Evolutionary conservation across 2,797 vertebrate genomes (phyloP).

Genomic region (Babyrousa celebensis): DNA sequence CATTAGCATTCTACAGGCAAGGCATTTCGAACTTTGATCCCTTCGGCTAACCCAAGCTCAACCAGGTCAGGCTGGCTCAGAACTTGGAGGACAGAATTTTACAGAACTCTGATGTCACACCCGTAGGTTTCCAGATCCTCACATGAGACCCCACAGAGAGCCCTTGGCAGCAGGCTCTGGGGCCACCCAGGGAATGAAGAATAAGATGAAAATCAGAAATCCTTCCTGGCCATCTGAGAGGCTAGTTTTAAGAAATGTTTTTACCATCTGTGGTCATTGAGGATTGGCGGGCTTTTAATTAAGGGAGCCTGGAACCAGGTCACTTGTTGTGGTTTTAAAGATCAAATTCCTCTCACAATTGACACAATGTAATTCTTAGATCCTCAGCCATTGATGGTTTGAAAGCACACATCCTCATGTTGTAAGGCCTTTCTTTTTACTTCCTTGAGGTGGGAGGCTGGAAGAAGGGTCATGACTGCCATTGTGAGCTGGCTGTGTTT

Average conservation of each 20-base stretch:
- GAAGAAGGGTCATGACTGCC: not conserved
- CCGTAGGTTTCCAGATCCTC: not conserved
- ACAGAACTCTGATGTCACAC: not conserved
- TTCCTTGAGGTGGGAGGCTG: not conserved
- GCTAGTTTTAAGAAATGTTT: slow-evolving; percentile 33
- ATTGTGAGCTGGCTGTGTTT: not conserved
- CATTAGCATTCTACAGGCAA: slow-evolving; percentile 71
- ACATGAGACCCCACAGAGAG: not conserved
- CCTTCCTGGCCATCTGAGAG: slow-evolving; percentile 40
- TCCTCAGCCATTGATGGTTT: not conserved
- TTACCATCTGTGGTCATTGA: not conserved
- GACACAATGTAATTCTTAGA: slow-evolving; percentile 9
- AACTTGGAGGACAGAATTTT: slow-evolving; percentile 12
- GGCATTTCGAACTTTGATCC: slow-evolving; percentile 55
- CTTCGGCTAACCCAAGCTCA: slow-evolving; percentile 70
- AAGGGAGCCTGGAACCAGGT: slow-evolving; percentile 11
- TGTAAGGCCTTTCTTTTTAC: not conserved
- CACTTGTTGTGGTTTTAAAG: slow-evolving; percentile 37
- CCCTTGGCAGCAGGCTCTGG: not conserved
- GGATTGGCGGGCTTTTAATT: slow-evolving; percentile 30
- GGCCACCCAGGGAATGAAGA: not conserved
- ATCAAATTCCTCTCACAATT: slow-evolving; percentile 25
- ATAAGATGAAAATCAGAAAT: slow-evolving; percentile 68
- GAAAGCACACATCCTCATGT: not conserved
- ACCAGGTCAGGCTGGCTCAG: slow-evolving; percentile 18